A percentile compares a stretch with the other conserved stretches of the same genome.
These are phyloP conservation scores for Notodonta ziczac DNA, from an alignment of 2,888 invertebrate genomes.

Conservation along the genomic window DNA sequence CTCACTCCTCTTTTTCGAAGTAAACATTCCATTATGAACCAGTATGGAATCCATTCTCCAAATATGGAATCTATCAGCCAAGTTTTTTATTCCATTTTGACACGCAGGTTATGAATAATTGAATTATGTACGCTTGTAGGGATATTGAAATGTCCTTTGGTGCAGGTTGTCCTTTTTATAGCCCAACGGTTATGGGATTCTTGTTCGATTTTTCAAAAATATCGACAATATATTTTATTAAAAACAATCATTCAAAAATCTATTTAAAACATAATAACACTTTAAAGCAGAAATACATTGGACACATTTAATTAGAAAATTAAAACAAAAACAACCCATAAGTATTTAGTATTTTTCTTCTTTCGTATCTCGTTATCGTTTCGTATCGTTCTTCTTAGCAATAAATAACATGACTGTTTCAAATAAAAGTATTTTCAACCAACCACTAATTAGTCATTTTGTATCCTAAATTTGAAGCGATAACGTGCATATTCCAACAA, in stretches of 20 bases:
- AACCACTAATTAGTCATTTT: neutral
- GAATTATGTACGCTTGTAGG: conserved; percentile 25
- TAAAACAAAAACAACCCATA: too few species aligned
- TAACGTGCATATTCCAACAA: neutral
- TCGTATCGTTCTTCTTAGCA: too few species aligned
- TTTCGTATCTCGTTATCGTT: too few species aligned
- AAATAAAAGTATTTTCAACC: conserved; percentile 2
- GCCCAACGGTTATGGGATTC: neutral
- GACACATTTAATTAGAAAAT: too few species aligned
- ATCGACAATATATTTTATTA: neutral
- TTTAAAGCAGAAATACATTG: too few species aligned
- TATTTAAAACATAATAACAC: too few species aligned
- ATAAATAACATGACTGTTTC: conserved; percentile 27
- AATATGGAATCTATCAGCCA: conserved; percentile 26
- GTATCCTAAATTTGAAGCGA: neutral
- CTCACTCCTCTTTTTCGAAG: conserved; percentile 27
- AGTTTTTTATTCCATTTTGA: conserved; percentile 21
- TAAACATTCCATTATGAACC: conserved; percentile 33
- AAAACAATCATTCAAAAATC: too few species aligned
- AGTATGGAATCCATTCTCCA: conserved; percentile 32
- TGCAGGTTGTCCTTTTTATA: conserved; percentile 1
- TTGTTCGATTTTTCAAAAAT: neutral
- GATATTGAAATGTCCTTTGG: conserved; percentile 1
- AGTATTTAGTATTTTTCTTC: too few species aligned
- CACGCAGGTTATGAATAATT: conserved; percentile 36